phyloP scores from a whole-genome alignment of 2,113 vertebrate species.

The Ursus arctos region DNA sequence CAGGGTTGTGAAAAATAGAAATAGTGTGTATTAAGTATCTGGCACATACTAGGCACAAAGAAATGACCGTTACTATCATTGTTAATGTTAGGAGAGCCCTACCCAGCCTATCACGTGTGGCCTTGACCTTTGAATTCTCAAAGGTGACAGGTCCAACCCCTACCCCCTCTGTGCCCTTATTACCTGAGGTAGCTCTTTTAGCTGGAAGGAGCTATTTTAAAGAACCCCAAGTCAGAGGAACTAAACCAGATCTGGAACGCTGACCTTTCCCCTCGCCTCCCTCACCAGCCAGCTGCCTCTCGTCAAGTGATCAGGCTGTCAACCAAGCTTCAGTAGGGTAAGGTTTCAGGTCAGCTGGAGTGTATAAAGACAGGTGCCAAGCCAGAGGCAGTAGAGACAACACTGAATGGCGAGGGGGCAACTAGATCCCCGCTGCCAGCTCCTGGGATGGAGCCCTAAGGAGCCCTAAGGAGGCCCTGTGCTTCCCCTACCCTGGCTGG shows the following conservation, averaged over 20 bases:
- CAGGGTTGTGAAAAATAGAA: not conserved
- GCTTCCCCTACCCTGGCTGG: not conserved
- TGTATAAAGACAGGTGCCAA: slow-evolving; percentile 69
- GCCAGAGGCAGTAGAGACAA: slow-evolving; percentile 25
- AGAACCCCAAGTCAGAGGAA: slow-evolving; percentile 18
- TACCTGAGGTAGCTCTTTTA: not conserved
- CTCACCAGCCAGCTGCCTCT: slow-evolving; percentile 47
- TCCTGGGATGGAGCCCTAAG: slow-evolving; percentile 50
- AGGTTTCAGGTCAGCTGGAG: slow-evolving; percentile 74
- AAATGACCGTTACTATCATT: not conserved
- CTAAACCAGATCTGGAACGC: slow-evolving; percentile 49
- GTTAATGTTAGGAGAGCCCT: not conserved
- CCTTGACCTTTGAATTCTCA: slow-evolving; percentile 53
- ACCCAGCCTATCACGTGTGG: not conserved
- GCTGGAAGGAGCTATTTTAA: slow-evolving; percentile 40
- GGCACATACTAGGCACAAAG: not conserved
- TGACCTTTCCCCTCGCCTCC: not conserved
- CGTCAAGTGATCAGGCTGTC: slow-evolving; percentile 73
- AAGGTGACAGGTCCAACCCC: not conserved
- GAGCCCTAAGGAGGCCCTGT: not conserved
- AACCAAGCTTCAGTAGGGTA: slow-evolving; percentile 67
- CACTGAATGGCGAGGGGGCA: slow-evolving; percentile 51
- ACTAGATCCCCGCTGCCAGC: not conserved
- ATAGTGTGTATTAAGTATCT: not conserved
- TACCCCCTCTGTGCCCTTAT: not conserved